Evolutionary conservation across 2,797 vertebrate species (phyloP).

Genomic region (Poeciliopsis gracilis): DNA sequence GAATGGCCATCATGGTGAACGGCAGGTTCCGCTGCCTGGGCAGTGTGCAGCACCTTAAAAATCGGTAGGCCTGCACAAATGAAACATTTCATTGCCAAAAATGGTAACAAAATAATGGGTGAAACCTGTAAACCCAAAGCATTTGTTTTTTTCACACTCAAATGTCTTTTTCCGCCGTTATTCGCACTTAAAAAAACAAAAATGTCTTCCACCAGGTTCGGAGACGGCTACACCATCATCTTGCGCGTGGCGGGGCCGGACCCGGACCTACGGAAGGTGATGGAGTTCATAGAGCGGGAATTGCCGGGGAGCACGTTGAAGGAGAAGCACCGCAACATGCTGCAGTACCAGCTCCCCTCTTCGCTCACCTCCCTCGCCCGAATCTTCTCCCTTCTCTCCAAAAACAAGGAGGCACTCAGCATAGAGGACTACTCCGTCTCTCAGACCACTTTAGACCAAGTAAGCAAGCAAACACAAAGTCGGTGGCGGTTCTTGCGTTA

Average conservation of each 20-base stretch:
- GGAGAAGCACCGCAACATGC: conserved; percentile 96
- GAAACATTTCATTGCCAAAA: background rate
- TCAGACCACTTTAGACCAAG: conserved; percentile 98
- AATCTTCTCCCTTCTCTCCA: conserved; percentile 94
- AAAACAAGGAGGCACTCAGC: conserved; percentile 91
- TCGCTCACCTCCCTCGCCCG: conserved; percentile 92
- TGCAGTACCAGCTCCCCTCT: conserved; percentile 95
- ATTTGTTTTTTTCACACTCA: background rate
- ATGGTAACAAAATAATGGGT: background rate
- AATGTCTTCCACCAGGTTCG: conserved; percentile 82
- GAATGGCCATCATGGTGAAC: conserved; percentile 99
- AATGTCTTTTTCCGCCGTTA: background rate
- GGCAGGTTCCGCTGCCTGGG: conserved; percentile 95
- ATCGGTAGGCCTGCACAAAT: conserved; percentile 79
- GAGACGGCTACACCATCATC: conserved; percentile 96
- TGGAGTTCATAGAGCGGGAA: conserved; percentile 90
- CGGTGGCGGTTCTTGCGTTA: background rate
- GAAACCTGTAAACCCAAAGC: background rate
- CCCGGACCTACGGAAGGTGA: conserved; percentile 90
- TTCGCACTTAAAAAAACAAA: background rate
- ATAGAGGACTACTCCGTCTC: conserved; percentile 99
- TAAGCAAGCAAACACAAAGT: conserved; percentile 59
- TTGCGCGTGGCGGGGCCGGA: conserved; percentile 90
- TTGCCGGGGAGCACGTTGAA: conserved; percentile 93
- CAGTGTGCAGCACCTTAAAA: conserved; percentile 96